These are phyloP conservation scores for Tenodera sinensis DNA, from an alignment of 2,888 invertebrate species.

Conservation along the genomic window DNA sequence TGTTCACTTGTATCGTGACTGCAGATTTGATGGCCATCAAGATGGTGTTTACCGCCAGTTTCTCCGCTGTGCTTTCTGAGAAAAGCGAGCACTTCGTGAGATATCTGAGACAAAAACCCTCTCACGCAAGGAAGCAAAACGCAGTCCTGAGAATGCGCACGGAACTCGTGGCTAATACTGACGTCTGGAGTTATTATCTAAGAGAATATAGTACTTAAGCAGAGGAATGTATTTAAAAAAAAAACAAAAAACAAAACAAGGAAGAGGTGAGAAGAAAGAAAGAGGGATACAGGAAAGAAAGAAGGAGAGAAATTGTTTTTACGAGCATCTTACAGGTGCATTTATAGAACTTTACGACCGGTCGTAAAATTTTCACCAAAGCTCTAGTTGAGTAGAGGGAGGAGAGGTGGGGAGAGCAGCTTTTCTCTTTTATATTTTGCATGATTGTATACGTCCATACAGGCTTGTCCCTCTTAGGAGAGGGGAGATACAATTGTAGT, in stretches of 20 bases:
- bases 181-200: not conserved
- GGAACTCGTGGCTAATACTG: not conserved
- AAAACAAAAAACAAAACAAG: not conserved
- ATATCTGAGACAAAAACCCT: not conserved
- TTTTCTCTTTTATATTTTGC: conserved; percentile 7
- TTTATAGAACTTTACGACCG: conserved; percentile 29
- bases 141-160: not conserved
- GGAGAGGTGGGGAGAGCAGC: not conserved
- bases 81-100: not conserved
- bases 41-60: not conserved
- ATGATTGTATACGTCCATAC: not conserved
- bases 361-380: conserved; percentile 28
- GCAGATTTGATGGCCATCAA: not conserved
- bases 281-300: not conserved
- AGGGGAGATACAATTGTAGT: not conserved
- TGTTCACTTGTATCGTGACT: not conserved
- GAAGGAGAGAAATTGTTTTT: conserved; percentile 19
- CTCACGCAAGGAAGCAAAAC: not conserved
- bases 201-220: conserved; percentile 11
- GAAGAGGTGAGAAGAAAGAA: not conserved
- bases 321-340: conserved; percentile 30
- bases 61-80: not conserved
- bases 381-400: not conserved
- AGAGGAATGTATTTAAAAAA: not conserved
- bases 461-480: not conserved